Base-by-base conservation (phyloP, 2,888 invertebrate genomes). In the Rhyacophila evoluta region DNA sequence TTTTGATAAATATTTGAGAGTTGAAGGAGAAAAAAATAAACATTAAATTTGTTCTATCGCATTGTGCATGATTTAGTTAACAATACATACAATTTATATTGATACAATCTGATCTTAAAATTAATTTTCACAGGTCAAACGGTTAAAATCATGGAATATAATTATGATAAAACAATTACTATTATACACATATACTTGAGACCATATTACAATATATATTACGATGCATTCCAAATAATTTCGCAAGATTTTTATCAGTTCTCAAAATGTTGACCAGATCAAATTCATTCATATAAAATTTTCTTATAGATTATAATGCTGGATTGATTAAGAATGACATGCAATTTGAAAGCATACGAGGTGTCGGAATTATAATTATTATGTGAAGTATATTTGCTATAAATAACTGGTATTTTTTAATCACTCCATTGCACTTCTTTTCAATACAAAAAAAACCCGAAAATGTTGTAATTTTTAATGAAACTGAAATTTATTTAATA, bases 51-150 rank as follows among this genome's bases (percentile, higher is more conserved):
- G 41, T 75, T 75, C 71, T 39, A 75, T 70, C 29, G 33, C 70
- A 71, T 70, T 71, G 75, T 75, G 75, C 75, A 75, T 71, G 33
- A 41, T 41, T 75, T 70, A 41, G 71, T 75, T 41, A 41, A 75
- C 19, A 55, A 55, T 25, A 55, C 6, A 55, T 55, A 55, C 8
- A 55, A 55, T 55, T n/a, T n/a, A 41, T 55, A 8, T 55, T 25
- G 55, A 55, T 25, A 25, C 55, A 25, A 55, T 55, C 25, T 19
- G 55, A 15, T 55, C 55, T 55, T 55, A 55, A 55, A 55, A 25
- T 55, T 55, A 55, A 55, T 55, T 55, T 55, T 55, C 55, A 55
- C 55, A 55, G 55, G 55, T 55, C 55, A 19, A 55, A 55, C 55
- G 19, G 55, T 55, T 55, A 55, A 55, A 55, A 25, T 55, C 25